Conservation (phyloP, 2,113 vertebrate genomes). For the Camelus bactrianus region DNA sequence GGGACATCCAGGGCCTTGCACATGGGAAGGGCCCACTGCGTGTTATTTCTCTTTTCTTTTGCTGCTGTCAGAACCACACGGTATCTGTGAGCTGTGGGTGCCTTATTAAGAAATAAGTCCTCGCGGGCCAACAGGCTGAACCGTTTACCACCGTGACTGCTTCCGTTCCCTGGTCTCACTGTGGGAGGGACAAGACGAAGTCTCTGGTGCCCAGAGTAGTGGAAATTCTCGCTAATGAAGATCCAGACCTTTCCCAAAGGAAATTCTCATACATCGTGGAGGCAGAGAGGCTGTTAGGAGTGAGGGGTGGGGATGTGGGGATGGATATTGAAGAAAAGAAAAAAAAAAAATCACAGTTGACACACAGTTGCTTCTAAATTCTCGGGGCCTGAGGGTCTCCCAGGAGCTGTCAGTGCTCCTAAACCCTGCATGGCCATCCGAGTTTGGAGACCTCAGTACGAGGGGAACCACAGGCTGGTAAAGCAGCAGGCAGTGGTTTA, state of each 20-base stretch:
- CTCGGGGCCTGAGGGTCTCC: constrained; percentile 2
- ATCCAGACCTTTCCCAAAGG: not conserved
- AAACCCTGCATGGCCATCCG: constrained; percentile 65
- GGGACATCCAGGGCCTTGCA: not conserved
- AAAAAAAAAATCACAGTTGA: not conserved
- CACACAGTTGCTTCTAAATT: not conserved
- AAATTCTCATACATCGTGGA: not conserved
- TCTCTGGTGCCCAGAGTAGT: not conserved
- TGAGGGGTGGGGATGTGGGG: not conserved
- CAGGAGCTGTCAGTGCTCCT: constrained; percentile 56
- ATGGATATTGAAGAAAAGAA: not conserved
- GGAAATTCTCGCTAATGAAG: not conserved
- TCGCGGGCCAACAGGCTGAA: not conserved
- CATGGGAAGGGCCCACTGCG: too few species aligned
- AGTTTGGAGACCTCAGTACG: constrained; percentile 31
- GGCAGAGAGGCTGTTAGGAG: not conserved
- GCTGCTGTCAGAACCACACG: not conserved
- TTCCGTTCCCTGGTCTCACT: not conserved
- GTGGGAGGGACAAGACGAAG: not conserved
- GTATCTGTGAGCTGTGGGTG: not conserved
- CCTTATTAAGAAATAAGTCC: not conserved
- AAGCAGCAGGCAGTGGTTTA: constrained; percentile 69
- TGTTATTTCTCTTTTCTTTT: not conserved
- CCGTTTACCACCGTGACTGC: not conserved
- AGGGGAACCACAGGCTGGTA: constrained; percentile 70